These are phyloP conservation scores for Alfaro cultratus DNA, from an alignment of 2,797 vertebrate genomes.

Conservation along the genomic window DNA sequence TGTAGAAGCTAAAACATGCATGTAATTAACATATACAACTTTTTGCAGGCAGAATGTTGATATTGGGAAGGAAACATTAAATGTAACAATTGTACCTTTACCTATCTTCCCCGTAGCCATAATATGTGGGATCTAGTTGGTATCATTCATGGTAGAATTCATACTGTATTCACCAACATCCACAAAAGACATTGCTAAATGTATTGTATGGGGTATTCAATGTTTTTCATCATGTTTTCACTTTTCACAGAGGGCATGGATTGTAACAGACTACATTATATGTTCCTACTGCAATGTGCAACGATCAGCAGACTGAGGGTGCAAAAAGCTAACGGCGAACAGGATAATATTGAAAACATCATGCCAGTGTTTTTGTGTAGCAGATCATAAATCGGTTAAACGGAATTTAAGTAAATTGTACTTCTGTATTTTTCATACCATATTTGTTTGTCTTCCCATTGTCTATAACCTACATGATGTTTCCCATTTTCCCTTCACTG, in stretches of 20 bases:
- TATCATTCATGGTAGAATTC: slow-evolving; percentile 48
- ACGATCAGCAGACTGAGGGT: slow-evolving; percentile 18
- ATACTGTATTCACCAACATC: slow-evolving; percentile 39
- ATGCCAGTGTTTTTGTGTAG: background rate
- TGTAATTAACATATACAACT: background rate
- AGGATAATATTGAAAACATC: background rate
- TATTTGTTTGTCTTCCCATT: slow-evolving; percentile 66
- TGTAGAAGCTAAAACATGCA: background rate
- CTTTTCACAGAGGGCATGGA: slow-evolving; percentile 52
- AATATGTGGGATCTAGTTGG: slow-evolving; percentile 47
- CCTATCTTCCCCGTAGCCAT: slow-evolving; percentile 26
- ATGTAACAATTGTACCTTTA: background rate
- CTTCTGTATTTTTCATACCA: slow-evolving; percentile 48
- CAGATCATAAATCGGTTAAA: background rate
- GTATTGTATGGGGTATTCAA: slow-evolving; percentile 47
- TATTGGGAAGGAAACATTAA: slow-evolving; percentile 3
- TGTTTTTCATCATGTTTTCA: slow-evolving; percentile 60
- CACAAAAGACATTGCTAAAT: slow-evolving; percentile 53
- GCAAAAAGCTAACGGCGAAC: background rate
- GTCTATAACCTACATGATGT: slow-evolving; percentile 68
- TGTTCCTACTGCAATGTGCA: slow-evolving; percentile 26
- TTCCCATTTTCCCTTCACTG: slow-evolving; percentile 88
- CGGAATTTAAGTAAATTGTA: background rate
- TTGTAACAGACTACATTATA: slow-evolving; percentile 27
- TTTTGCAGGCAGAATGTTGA: background rate